Evolutionary conservation across 2,113 vertebrate species (phyloP), one percentile per base, ranked within the genome.

Genomic region (Myiozetetes cayanensis): DNA sequence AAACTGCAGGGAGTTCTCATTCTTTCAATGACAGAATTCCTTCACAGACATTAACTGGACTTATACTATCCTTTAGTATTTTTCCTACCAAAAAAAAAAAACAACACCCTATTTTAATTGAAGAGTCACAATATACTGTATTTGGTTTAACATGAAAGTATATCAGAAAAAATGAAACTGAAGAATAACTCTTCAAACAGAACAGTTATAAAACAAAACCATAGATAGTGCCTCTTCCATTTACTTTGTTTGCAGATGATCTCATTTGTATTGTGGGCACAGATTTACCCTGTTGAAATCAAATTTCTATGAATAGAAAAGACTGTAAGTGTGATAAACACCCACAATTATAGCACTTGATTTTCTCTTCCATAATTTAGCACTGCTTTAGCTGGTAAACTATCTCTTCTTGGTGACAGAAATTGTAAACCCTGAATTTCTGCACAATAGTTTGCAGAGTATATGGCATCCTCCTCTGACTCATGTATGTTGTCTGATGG

Each of bases 291-390:
- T 78, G 92, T 89, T 92, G 85, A 87, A 95, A 84, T 96, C 79
- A 96, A 90, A 95, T 85, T 83, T 78, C 96, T 92, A 93, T 93
- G 88, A 94, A 97, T 74, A 96, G 94, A 81, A 88, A 82, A 93
- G 91, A 49, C 31, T 82, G 89, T 90, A 95, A 94, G 88, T 96
- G 93, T 92, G 93, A 97, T 90, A 96, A 96, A 97, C 90, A 95
- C 93, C 85, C 92, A 96, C 92, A 96, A 96, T 95, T 94, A 96
- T 53, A 95, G 93, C 96, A 93, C 92, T 96, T 94, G 88, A 95
- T 95, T 95, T 94, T 93, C 79, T 94, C 68, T 96, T 96, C 93
- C 92, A 96, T 95, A 94, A 90, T 93, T 96, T 78, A 93, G 76
- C 80, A 88, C 90, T 94, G 88, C 83, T 94, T 94, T 61, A 90